Conservation (phyloP, 2,113 vertebrate genomes). For the Falco punctatus region DNA sequence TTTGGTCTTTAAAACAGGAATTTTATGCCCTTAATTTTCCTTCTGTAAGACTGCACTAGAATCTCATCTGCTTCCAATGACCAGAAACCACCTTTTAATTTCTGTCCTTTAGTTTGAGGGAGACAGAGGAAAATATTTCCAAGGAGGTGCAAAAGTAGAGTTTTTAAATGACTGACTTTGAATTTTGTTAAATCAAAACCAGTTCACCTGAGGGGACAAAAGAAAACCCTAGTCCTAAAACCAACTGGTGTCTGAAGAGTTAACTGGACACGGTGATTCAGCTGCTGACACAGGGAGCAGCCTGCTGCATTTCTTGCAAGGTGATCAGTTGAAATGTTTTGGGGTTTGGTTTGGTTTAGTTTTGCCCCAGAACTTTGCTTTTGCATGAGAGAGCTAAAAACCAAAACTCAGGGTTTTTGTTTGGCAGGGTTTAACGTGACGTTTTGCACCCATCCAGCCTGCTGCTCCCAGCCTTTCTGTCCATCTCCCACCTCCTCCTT, state of each 20-base stretch:
- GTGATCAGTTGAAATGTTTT: neutral
- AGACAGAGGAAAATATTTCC: neutral
- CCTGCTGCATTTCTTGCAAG: neutral
- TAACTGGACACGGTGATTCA: neutral
- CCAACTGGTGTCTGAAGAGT: neutral
- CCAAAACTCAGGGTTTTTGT: neutral
- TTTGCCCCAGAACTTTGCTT: neutral
- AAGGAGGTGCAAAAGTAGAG: neutral
- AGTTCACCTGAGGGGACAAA: neutral
- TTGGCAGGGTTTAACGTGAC: neutral
- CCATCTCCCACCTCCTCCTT: neutral
- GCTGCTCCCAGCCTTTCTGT: neutral
- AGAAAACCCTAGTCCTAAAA: neutral
- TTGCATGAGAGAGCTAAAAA: neutral
- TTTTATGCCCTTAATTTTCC: neutral
- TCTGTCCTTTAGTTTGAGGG: neutral
- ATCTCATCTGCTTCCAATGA: neutral
- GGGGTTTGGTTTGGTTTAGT: neutral
- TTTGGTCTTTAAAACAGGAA: neutral
- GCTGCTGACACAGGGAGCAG: neutral
- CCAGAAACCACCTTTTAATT: neutral
- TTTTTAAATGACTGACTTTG: neutral
- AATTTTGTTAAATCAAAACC: neutral
- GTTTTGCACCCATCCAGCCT: neutral
- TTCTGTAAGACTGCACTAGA: neutral